Evolutionary conservation across 1,140 invertebrate species (phyloP), one percentile per base, ranked within the genome.

Genomic region (Cotesia vestalis): DNA sequence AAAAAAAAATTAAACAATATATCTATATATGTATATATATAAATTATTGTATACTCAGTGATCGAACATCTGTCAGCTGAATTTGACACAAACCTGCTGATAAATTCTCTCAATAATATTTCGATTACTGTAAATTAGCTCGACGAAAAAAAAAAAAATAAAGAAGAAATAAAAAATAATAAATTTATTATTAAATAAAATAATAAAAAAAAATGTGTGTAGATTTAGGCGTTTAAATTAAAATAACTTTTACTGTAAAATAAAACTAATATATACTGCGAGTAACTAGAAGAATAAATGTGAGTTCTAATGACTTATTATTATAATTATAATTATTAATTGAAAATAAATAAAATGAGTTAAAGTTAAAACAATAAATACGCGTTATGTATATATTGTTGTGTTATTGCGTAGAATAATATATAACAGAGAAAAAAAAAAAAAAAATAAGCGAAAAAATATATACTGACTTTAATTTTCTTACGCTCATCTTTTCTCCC

Each of bases 371-470:
- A 46, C 40, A 46, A 46, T 46, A 46, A 46, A 46, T 46, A 46
- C 40, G 11, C 40, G 40, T 46, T 68, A 52, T 68, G 55, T 60
- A 69, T 69, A 68, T 52, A 69, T 69, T 69, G 67, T 69, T 69
- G 55, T 60, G 67, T 69, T 69, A 46, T 69, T 69, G 52, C 55
- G 51, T 60, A 69, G 52, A 55, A 52, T 68, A 68, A 57, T 59
- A 34, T 52, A 55, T 59, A 55, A n/a, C 67, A 36, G 53, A 53
- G n/a, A n/a, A 11, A 69, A 57, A 38, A 40, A 46, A 17, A 17
- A 17, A 17, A 17, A 17, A 17, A 17, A 17, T 17, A 17, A 38
- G 67, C 38, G 38, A 60, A 27, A 59, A 69, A 57, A 40, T 68
- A 68, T n/a, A 61, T 61, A 61, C 8, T 11, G 11, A 9, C 11